phyloP scores from a whole-genome alignment of 2,888 invertebrate species.

The Stegophylla sp. region DNA sequence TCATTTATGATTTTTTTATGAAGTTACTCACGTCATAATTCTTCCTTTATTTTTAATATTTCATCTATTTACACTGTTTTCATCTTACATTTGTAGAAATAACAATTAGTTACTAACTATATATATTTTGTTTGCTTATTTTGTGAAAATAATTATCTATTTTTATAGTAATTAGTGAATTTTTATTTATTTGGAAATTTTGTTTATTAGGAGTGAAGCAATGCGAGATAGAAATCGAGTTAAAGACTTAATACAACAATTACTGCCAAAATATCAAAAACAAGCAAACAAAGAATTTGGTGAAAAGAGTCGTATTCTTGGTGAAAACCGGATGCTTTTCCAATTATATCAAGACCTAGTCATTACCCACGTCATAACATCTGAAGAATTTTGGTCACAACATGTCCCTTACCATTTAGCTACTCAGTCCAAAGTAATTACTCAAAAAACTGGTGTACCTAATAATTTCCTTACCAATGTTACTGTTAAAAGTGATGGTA shows the following conservation, averaged over 20 bases:
- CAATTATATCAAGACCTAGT: slow-evolving; percentile 97
- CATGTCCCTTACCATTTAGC: slow-evolving; percentile 80
- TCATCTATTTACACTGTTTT: too few relatives aligned
- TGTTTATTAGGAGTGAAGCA: slow-evolving; percentile 70
- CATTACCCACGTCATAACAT: slow-evolving; percentile 90
- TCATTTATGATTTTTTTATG: too few relatives aligned
- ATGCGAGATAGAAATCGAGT: slow-evolving; percentile 90
- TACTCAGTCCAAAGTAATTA: slow-evolving; percentile 74
- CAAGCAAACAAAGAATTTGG: slow-evolving; percentile 90
- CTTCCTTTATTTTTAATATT: too few relatives aligned
- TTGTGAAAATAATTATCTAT: too few relatives aligned
- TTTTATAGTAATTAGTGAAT: neutral
- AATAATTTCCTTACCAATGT: slow-evolving; percentile 79
- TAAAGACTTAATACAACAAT: slow-evolving; percentile 86
- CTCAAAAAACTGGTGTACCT: slow-evolving; percentile 86
- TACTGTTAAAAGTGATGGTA: slow-evolving; percentile 95
- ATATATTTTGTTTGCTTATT: neutral
- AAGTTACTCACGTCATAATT: too few relatives aligned
- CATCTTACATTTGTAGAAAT: too few relatives aligned
- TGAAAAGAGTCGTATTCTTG: slow-evolving; percentile 84
- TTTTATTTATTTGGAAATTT: neutral
- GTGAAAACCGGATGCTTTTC: slow-evolving; percentile 87
- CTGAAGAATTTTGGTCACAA: slow-evolving; percentile 97
- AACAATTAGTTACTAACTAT: too few relatives aligned
- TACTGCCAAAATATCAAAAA: slow-evolving; percentile 90